phyloP scores from a whole-genome alignment of 2,797 vertebrate species.

The Chaetodon trifasciatus region DNA sequence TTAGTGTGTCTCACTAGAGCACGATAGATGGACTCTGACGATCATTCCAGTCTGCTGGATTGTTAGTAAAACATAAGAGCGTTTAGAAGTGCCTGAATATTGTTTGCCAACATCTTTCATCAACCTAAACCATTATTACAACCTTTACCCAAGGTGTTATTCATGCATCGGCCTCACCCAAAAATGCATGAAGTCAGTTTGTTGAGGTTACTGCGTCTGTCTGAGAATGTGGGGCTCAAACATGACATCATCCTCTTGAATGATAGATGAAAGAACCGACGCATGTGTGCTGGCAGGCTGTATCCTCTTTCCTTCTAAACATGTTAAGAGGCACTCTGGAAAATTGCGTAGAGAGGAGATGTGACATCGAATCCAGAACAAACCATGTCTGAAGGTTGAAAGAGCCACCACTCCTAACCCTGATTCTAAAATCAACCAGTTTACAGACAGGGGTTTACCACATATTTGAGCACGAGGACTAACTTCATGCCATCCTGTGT shows the following conservation, averaged over 20 bases:
- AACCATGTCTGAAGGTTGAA: conserved; percentile 51
- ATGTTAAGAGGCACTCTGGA: conserved; percentile 28
- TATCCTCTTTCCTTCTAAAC: conserved; percentile 29
- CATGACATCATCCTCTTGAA: conserved; percentile 80
- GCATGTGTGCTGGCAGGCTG: conserved; percentile 49
- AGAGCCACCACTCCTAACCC: background rate
- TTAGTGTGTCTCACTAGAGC: conserved; percentile 30
- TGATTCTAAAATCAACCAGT: conserved; percentile 21
- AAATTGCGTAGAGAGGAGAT: conserved; percentile 13
- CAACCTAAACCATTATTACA: conserved; percentile 58
- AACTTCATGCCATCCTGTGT: conserved; percentile 49
- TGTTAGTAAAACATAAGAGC: conserved; percentile 32
- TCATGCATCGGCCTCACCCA: conserved; percentile 53
- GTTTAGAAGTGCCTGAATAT: conserved; percentile 1
- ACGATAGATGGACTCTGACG: conserved; percentile 19
- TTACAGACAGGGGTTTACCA: conserved; percentile 15
- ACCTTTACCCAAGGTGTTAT: conserved; percentile 58
- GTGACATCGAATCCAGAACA: conserved; percentile 49
- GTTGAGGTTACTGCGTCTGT: conserved; percentile 73
- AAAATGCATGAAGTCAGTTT: conserved; percentile 79
- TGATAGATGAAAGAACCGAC: conserved; percentile 71
- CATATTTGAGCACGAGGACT: conserved; percentile 43
- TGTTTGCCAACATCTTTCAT: conserved; percentile 51
- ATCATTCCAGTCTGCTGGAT: conserved; percentile 1
- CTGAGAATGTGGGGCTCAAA: conserved; percentile 80